Base-by-base conservation (phyloP, 2,888 invertebrate genomes). In the Euzophera pinguis region DNA sequence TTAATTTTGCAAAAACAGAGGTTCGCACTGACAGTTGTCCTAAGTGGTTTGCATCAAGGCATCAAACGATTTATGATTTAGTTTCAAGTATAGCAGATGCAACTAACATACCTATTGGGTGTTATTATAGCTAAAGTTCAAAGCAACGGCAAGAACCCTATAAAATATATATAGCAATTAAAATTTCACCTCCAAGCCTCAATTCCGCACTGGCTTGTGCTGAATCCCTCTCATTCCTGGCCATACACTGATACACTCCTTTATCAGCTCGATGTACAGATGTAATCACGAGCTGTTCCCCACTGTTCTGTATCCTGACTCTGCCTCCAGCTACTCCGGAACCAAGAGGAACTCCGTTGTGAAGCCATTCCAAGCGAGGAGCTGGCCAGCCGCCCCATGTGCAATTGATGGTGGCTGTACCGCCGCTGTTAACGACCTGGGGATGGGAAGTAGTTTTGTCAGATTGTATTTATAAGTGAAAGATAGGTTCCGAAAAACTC, bases 221-320 rank as follows among this genome's bases (percentile, higher is more conserved):
- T 59, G 94, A 95, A 67, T 95, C 95, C 59, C 93, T 90, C 67
- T 95, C 95, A 69, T 94, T 95, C 70, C 94, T 92, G 12, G 95
- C 95, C 70, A 97, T 91, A 81, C 97, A 97, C 80, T 97, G 97
- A 84, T 97, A 97, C 86, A 97, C 95, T 34, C 97, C 97, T 63
- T 93, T 93, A 78, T 97, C 97, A 47, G 94, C 93, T 43, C 96
- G 90, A 39, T 94, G 94, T 27, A 97, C 95, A 3, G 81, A 70
- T 0, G 79, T 61, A 27, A 90, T 80, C 9, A 83, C 63, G n/a
- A 90, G 76, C 59, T 84, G 84, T 35, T 83, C 87, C 1, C 88
- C 89, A 32, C 71, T 71, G 57, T 60, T 73, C 45, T 67, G 73
- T 22, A 87, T 66, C 7, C 88, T 68, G 10, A 88, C 67, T 17